Evolutionary conservation across 2,113 vertebrate species (phyloP).

Genomic region (Pygathrix nemaeus): DNA sequence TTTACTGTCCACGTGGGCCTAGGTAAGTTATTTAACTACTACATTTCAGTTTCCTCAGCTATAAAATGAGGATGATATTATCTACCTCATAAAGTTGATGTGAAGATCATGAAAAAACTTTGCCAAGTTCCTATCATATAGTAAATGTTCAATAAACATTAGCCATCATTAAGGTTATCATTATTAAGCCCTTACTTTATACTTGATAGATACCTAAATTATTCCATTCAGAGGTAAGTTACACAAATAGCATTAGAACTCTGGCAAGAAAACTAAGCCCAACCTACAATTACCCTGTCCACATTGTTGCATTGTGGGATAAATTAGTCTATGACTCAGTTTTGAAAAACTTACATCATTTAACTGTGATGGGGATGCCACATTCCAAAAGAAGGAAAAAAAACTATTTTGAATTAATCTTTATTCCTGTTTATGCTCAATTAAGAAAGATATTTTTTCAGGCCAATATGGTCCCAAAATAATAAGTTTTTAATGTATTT

Average conservation of each 20-base stretch:
- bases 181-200: neutral
- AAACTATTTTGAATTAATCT: neutral
- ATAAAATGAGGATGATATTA: neutral
- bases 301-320: too few relatives aligned
- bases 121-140: neutral
- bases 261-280: neutral
- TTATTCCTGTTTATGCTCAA: neutral
- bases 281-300: neutral
- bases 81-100: neutral
- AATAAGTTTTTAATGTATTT: neutral
- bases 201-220: neutral
- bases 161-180: neutral
- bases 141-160: neutral
- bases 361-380: neutral
- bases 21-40: neutral
- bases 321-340: neutral
- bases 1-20: neutral
- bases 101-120: neutral
- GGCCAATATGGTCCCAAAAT: neutral
- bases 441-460: neutral
- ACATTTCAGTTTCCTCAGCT: neutral
- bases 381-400: neutral
- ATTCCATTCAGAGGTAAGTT: neutral
- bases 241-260: neutral
- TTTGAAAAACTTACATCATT: slow-evolving; percentile 20